Evolutionary conservation across 2,113 vertebrate genomes (phyloP).

Genomic region (Anser brachyrhynchus): DNA sequence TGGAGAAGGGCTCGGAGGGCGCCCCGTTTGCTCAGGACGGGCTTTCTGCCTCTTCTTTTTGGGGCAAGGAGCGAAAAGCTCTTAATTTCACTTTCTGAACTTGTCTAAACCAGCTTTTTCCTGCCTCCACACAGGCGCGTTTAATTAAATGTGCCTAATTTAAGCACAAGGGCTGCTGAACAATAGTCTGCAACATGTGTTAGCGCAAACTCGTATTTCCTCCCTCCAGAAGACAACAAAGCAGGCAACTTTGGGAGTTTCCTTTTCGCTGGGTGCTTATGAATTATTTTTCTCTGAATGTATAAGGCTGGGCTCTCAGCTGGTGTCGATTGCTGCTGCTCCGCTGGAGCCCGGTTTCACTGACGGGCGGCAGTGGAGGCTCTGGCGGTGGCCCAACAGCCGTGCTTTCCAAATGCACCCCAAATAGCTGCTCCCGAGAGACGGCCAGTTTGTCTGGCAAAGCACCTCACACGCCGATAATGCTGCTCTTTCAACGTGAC

Average conservation of each 20-base stretch:
- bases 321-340: not conserved
- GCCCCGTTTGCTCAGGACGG: not conserved
- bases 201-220: conserved; percentile 21
- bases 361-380: not conserved
- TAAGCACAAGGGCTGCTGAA: conserved; percentile 69
- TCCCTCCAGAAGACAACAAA: conserved; percentile 18
- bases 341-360: not conserved
- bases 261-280: not conserved
- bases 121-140: conserved; percentile 67
- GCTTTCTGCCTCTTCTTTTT: not conserved
- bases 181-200: conserved; percentile 66
- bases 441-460: not conserved
- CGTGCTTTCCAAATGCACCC: not conserved
- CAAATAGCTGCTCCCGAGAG: not conserved
- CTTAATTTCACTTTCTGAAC: conserved; percentile 67
- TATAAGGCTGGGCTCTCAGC: not conserved
- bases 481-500: not conserved
- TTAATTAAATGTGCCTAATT: conserved; percentile 75
- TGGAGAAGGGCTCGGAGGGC: not conserved
- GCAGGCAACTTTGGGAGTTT: conserved; percentile 28
- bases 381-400: not conserved
- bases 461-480: not conserved
- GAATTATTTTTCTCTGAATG: not conserved
- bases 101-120: conserved; percentile 77
- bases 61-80: conserved; percentile 49